phyloP scores from a whole-genome alignment of 2,113 vertebrate species.

The Gymnobelideus leadbeateri region DNA sequence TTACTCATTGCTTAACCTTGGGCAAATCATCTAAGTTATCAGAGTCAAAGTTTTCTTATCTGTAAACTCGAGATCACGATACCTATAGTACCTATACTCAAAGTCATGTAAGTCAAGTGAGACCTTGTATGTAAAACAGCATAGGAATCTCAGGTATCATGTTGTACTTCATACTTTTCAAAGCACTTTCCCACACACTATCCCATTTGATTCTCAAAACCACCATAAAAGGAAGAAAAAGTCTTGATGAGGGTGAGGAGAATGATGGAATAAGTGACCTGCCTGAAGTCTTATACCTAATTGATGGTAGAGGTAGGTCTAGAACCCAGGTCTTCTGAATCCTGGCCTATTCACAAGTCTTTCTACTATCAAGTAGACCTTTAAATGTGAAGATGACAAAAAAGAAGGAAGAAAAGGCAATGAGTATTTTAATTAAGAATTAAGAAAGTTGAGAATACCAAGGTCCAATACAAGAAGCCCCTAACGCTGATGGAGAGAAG shows the following conservation, averaged over 20 bases:
- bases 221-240: not conserved
- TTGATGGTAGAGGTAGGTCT: not conserved
- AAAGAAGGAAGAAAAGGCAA: not conserved
- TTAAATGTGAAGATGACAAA: not conserved
- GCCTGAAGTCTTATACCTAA: not conserved
- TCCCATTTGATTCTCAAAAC: not conserved
- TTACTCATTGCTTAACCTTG: not conserved
- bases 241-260: not conserved
- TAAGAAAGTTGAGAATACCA: not conserved
- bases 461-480: not conserved
- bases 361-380: not conserved
- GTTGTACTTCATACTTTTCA: not conserved
- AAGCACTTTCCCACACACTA: not conserved
- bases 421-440: not conserved
- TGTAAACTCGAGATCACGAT: not conserved
- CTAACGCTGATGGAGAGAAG: not conserved
- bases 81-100: not conserved
- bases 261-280: not conserved
- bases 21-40: not conserved
- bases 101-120: not conserved
- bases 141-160: not conserved
- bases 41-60: not conserved
- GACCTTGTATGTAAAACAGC: not conserved
- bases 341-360: not conserved
- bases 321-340: not conserved